Evolutionary conservation across 2,797 vertebrate genomes (phyloP).

Genomic region (Pseudochirops corinnae): DNA sequence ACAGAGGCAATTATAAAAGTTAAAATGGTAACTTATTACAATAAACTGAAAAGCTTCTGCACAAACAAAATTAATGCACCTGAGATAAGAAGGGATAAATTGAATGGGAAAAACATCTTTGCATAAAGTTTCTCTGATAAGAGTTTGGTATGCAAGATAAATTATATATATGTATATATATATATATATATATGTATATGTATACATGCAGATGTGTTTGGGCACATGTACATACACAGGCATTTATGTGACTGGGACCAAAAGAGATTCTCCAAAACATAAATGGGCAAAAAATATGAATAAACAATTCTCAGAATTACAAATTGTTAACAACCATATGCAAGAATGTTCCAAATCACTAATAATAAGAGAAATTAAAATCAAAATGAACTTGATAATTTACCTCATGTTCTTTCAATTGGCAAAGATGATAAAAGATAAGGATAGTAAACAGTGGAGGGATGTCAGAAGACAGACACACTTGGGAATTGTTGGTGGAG

Average conservation of each 20-base stretch:
- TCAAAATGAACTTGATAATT: not conserved
- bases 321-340: not conserved
- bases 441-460: not conserved
- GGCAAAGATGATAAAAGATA: not conserved
- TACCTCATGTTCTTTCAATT: not conserved
- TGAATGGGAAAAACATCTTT: not conserved
- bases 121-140: not conserved
- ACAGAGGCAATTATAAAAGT: not conserved
- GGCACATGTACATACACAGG: not conserved
- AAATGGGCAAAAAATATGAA: not conserved
- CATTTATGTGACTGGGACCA: not conserved
- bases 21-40: not conserved
- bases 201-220: not conserved
- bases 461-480: not conserved
- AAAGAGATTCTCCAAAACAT: not conserved
- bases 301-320: not conserved
- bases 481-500: not conserved
- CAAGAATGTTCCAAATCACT: not conserved
- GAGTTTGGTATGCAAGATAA: not conserved
- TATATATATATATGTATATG: too few relatives aligned
- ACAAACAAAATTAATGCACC: not conserved
- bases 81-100: not conserved
- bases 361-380: not conserved
- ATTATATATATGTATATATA: not conserved
- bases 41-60: not conserved